Conservation (phyloP, 1,140 invertebrate genomes). For the Aphaenogaster ashmeadi region DNA sequence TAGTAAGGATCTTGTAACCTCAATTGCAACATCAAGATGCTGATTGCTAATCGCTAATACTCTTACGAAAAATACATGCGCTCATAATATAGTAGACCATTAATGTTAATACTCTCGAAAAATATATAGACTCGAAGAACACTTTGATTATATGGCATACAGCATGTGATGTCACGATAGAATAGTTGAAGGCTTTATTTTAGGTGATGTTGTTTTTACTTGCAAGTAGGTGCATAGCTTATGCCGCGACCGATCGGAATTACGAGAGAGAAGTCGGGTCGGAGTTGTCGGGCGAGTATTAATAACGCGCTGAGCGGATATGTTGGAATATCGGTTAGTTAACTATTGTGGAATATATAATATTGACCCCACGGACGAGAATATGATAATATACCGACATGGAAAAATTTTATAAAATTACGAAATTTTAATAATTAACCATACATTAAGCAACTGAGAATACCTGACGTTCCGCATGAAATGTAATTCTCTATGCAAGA, state of each 20-base stretch:
- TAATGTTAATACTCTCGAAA: neutral
- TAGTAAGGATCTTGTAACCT: neutral
- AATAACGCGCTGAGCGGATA: constrained; percentile 25
- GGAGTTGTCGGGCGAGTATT: constrained; percentile 33
- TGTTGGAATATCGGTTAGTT: constrained; percentile 45
- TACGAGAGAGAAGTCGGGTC: constrained; percentile 32
- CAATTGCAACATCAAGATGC: neutral
- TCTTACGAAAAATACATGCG: neutral
- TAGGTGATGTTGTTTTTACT: constrained; percentile 35
- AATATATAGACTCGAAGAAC: neutral
- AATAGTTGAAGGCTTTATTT: constrained; percentile 9
- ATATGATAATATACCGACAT: neutral
- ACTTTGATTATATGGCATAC: neutral
- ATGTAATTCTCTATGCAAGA: neutral
- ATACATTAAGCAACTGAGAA: neutral
- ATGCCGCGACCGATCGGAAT: constrained; percentile 34
- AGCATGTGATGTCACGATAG: neutral
- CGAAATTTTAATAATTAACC: constrained; percentile 10
- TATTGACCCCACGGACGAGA: neutral
- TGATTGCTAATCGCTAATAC: neutral
- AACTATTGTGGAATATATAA: constrained; percentile 43
- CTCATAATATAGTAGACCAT: neutral
- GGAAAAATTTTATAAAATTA: constrained; percentile 24
- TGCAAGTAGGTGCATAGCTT: constrained; percentile 19
- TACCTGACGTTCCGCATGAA: neutral